These are phyloP conservation scores for Spicauda simplicius DNA, from an alignment of 2,888 invertebrate genomes.

Conservation along the genomic window DNA sequence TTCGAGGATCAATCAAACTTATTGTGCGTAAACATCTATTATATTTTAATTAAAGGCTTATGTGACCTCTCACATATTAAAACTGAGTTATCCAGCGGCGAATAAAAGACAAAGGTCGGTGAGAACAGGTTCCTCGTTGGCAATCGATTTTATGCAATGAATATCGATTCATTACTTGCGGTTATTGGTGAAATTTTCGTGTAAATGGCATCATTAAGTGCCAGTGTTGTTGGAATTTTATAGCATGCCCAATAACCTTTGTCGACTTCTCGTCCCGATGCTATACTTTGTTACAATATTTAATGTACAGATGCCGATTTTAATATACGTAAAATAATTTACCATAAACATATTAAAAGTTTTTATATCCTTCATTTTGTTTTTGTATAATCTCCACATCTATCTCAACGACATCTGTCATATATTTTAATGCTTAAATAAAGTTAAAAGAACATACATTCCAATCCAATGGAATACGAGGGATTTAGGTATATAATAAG, in stretches of 20 bases:
- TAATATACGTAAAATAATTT: too few relatives aligned
- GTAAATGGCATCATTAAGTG: slow-evolving; percentile 56
- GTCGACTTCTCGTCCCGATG: slow-evolving; percentile 29
- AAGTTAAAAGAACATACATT: too few relatives aligned
- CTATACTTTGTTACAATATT: slow-evolving; percentile 7
- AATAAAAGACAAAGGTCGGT: slow-evolving; percentile 67
- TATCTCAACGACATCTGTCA: too few relatives aligned
- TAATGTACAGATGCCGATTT: background rate
- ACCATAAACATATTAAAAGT: too few relatives aligned
- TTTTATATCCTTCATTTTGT: too few relatives aligned
- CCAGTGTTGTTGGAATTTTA: slow-evolving; percentile 42
- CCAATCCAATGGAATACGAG: too few relatives aligned
- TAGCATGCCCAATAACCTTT: slow-evolving; percentile 26
- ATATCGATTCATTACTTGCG: slow-evolving; percentile 61
- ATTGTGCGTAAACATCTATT: slow-evolving; percentile 19
- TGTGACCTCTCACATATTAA: slow-evolving; percentile 43
- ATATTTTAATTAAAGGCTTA: slow-evolving; percentile 38
- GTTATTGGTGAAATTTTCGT: slow-evolving; percentile 58
- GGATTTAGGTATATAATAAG: too few relatives aligned
- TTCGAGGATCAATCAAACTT: slow-evolving; percentile 3
- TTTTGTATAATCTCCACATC: too few relatives aligned
- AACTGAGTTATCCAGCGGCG: slow-evolving; percentile 43
- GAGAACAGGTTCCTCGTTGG: slow-evolving; percentile 61
- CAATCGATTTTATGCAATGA: slow-evolving; percentile 71
- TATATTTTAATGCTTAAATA: too few relatives aligned